Evolutionary conservation across 2,797 vertebrate genomes (phyloP), one percentile per base, ranked within the genome.

Genomic region (Crypturellus tataupa): DNA sequence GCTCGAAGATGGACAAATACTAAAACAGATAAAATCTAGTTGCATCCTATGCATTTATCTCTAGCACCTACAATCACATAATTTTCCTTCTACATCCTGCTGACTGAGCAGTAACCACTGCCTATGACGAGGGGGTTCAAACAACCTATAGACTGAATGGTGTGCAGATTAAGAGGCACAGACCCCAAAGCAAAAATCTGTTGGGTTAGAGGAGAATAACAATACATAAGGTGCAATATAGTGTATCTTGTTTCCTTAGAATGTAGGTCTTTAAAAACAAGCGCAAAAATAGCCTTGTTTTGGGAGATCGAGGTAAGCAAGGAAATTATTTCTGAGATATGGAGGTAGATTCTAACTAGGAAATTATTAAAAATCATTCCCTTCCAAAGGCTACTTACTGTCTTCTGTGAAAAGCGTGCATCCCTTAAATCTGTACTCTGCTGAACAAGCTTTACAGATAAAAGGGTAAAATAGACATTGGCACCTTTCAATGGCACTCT

Each of bases 161-260:
- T 53, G 25, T 47, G 70, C 37, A 62, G 37, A 58, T 0, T 19
- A 46, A 85, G 27, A 31, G 87, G 40, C 2, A 1, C 10, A 87
- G 35, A 51, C 9, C 3, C 1, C 1, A 76, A 85, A 60, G 0
- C 29, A 71, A 29, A 64, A 47, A 24, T 35, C 37, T 39, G 33
- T 33, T 44, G 0, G 0, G 31, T 13, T 10, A 80, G 19, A 4
- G 9, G 7, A 85, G 78, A 31, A 29, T 76, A 69, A 21, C 92
- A 31, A 14, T 20, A 76, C 15, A 39, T 6, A 14, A 5, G 55
- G 40, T 23, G 19, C 14, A 83, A 40, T 37, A 86, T 3, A 79
- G 39, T 8, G n/a, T 16, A 10, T 62, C 16, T 55, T 42, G 27
- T 12, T n/a, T 80, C 44, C 27, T 55, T 1, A 2, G 33, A n/a